A percentile compares a stretch with the other conserved stretches of the same genome.
Conservation (phyloP, 2,888 invertebrate genomes). For the Brenthis daphne region DNA sequence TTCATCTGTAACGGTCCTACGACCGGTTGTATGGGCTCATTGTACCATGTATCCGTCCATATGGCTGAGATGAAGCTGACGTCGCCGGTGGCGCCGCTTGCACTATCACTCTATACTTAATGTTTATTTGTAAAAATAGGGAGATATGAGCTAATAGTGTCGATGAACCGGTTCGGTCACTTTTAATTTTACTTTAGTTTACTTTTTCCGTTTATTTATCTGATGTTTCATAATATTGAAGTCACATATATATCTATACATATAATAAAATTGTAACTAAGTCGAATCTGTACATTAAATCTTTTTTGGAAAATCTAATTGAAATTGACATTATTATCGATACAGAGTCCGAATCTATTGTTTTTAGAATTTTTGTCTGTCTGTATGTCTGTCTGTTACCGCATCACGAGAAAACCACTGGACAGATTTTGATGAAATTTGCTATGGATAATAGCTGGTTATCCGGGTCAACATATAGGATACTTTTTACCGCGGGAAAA, state of each 20-base stretch:
- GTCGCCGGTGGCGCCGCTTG: constrained; percentile 37
- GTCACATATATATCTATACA: neutral
- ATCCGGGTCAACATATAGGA: too few relatives aligned
- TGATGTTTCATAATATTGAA: neutral
- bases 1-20: constrained; percentile 79
- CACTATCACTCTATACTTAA: constrained; percentile 34
- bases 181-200: constrained; percentile 32
- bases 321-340: too few relatives aligned
- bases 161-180: constrained; percentile 29
- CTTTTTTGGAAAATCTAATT: too few relatives aligned
- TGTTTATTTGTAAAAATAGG: constrained; percentile 28
- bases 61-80: constrained; percentile 48
- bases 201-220: constrained; percentile 15
- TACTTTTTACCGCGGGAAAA: too few relatives aligned
- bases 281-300: too few relatives aligned
- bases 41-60: constrained; percentile 69
- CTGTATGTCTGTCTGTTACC: too few relatives aligned
- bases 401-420: too few relatives aligned
- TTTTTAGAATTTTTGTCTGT: too few relatives aligned
- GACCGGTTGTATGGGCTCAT: constrained; percentile 76
- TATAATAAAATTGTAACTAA: too few relatives aligned
- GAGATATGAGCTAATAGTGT: constrained; percentile 29
- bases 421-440: too few relatives aligned
- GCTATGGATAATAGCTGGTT: too few relatives aligned
- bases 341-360: too few relatives aligned